Evolutionary conservation across 2,797 vertebrate species (phyloP).

Genomic region (Momotus momota): DNA sequence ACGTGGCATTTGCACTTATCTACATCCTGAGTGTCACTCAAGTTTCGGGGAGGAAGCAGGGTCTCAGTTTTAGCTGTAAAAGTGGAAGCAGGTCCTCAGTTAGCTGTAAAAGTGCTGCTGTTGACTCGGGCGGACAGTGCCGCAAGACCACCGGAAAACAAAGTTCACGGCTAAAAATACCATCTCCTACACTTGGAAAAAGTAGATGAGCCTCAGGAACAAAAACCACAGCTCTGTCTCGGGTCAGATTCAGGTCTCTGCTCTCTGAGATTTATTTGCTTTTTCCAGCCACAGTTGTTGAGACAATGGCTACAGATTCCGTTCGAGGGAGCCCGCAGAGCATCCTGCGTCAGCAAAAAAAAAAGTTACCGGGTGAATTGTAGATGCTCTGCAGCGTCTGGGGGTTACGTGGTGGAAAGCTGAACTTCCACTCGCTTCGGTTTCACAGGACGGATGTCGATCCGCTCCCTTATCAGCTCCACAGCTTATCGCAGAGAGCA

Average conservation of each 20-base stretch:
- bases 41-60: not conserved
- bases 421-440: not conserved
- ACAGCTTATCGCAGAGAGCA: not conserved
- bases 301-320: not conserved
- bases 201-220: not conserved
- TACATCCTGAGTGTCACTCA: not conserved
- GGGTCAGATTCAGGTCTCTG: not conserved
- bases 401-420: conserved; percentile 1
- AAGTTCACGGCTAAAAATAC: not conserved
- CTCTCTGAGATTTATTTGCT: not conserved
- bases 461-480: conserved; percentile 17
- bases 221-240: not conserved
- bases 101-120: not conserved
- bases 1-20: not conserved
- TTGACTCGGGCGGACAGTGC: rapidly evolving
- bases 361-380: not conserved
- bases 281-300: not conserved
- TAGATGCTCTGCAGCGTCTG: not conserved
- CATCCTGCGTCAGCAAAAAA: not conserved
- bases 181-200: conserved; percentile 19
- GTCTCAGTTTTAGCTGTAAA: not conserved
- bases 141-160: not conserved
- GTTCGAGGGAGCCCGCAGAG: not conserved
- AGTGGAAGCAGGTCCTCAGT: not conserved
- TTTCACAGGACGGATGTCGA: not conserved